Conservation (phyloP, 1,140 invertebrate genomes). For the Homarus americanus region DNA sequence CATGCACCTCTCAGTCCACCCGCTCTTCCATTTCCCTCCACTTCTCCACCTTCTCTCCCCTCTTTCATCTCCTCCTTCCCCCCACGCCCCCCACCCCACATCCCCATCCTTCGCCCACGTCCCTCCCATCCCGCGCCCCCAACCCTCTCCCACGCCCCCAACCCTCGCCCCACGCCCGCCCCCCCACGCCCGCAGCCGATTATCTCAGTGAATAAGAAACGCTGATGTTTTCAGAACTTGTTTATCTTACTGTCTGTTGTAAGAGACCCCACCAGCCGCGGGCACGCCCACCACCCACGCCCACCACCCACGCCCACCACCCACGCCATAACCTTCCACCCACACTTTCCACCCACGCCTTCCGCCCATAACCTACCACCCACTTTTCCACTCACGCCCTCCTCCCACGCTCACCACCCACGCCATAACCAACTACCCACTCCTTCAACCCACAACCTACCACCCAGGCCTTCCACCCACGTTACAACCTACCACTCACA, state of each 20-base stretch:
- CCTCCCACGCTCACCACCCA: background rate
- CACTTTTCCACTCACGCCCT: background rate
- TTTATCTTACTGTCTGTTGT: background rate
- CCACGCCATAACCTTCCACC: background rate
- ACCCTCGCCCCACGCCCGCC: background rate
- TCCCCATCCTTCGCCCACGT: background rate
- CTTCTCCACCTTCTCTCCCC: background rate
- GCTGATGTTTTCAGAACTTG: slow-evolving; percentile 33
- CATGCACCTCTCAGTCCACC: background rate
- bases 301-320: too few species aligned
- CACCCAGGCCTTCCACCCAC: background rate
- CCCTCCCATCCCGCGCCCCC: background rate
- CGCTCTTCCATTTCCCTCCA: background rate
- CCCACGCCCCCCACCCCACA: background rate
- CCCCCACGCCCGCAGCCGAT: background rate
- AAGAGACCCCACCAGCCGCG: too few species aligned
- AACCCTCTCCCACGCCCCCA: background rate
- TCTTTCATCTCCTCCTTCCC: too few species aligned
- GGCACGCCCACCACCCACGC: background rate
- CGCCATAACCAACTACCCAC: background rate
- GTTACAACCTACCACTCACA: background rate
- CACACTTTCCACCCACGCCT: background rate
- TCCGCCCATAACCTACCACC: background rate
- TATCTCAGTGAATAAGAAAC: slow-evolving; percentile 20
- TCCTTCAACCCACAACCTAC: too few species aligned